Conservation (phyloP, 2,113 vertebrate genomes). For the Leptobrachium leishanense region DNA sequence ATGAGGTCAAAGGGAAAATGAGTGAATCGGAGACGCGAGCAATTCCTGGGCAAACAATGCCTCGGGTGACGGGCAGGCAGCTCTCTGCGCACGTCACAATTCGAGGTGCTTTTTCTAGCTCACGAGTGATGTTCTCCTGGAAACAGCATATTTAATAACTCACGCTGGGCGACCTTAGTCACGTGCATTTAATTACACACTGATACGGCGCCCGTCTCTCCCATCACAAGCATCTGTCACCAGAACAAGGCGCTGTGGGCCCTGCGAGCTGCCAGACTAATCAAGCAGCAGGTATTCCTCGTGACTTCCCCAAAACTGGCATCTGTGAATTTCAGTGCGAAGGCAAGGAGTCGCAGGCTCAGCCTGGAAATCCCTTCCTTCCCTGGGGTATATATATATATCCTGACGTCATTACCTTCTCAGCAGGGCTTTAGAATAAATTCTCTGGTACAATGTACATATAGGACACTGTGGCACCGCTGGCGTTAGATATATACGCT, state of each 20-base stretch:
- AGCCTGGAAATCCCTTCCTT: neutral
- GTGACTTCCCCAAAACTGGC: constrained; percentile 19
- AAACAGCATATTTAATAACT: neutral
- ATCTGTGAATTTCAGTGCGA: neutral
- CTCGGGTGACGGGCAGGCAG: too few species aligned
- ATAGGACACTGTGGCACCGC: too few species aligned
- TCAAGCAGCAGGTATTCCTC: constrained; percentile 38
- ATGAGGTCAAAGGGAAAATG: too few species aligned
- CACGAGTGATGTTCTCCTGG: neutral
- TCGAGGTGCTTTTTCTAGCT: neutral
- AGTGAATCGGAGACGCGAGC: too few species aligned
- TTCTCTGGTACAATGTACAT: too few species aligned
- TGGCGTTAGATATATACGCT: too few species aligned
- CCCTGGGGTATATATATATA: neutral
- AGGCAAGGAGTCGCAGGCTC: too few species aligned
- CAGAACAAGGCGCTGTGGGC: constrained; percentile 1
- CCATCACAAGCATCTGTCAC: constrained; percentile 15
- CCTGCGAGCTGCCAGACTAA: constrained; percentile 29
- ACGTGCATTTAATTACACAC: neutral
- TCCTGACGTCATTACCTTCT: neutral
- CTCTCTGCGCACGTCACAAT: too few species aligned
- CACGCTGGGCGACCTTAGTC: neutral
- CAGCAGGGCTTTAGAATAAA: neutral
- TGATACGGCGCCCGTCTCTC: constrained; percentile 1
- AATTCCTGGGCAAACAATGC: too few species aligned